Percentiles rank a stretch among this genome's conserved stretches.
Conservation (phyloP, 2,888 invertebrate species). For the Panzeria rudis region DNA sequence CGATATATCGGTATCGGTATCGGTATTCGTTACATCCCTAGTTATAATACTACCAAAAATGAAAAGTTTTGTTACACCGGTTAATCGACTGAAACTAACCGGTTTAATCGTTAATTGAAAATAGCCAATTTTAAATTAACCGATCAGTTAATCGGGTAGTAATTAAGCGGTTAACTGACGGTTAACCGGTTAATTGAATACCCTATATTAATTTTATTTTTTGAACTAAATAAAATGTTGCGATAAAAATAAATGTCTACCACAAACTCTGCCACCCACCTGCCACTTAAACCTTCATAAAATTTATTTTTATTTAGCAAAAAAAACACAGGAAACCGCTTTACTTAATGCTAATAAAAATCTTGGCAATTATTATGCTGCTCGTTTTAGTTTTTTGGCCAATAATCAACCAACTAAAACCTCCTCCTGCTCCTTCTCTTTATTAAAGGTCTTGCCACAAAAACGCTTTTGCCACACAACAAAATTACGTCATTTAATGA, state of each 20-base stretch:
- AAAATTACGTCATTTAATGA: slow-evolving; percentile 14
- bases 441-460: not conserved
- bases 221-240: not conserved
- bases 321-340: not conserved
- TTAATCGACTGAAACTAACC: too few species aligned
- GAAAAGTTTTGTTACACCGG: too few species aligned
- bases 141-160: too few species aligned
- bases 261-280: slow-evolving; percentile 15
- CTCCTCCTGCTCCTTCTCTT: not conserved
- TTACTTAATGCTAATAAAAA: slow-evolving; percentile 12
- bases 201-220: too few species aligned
- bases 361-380: slow-evolving; percentile 25
- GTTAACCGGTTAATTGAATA: too few species aligned
- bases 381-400: slow-evolving; percentile 20
- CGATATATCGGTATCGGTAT: too few species aligned
- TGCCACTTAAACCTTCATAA: not conserved
- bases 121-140: too few species aligned
- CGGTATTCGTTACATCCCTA: too few species aligned
- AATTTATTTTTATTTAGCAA: not conserved
- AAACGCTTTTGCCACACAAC: not conserved
- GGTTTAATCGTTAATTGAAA: too few species aligned
- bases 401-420: slow-evolving; percentile 21
- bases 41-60: too few species aligned
- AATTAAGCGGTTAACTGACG: too few species aligned
- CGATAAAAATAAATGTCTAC: not conserved